Evolutionary conservation across 2,888 invertebrate genomes (phyloP), one percentile per base, ranked within the genome.

Genomic region (Thumatha senex): DNA sequence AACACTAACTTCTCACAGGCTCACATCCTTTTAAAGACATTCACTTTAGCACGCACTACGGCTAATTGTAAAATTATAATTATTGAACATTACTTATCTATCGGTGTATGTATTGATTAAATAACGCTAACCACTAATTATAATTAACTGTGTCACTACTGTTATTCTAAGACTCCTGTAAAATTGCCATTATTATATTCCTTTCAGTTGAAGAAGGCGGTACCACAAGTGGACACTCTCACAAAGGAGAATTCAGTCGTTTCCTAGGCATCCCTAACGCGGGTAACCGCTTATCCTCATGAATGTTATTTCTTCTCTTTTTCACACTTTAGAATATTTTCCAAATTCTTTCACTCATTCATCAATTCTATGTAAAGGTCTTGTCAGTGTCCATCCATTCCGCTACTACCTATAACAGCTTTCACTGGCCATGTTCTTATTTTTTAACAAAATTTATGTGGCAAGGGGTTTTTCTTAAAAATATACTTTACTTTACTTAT

Each of bases 251-350:
- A 75, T 89, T 89, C 81, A 93, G 93, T 90, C 94, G 94, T 89
- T 94, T 94, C 91, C 94, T 95, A 92, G 92, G 93, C 89, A 92
- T 94, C 83, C 94, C 94, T 80, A 93, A 90, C 73, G 88, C 92
- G 92, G 91, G 91, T 91, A 91, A 91, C 90, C 89, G 89, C 91
- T 87, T 78, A 51, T 79, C 79, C 68, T 83, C 61, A 72, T 79
- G 67, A 71, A 72, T 85, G 79, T 84, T 84, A 67, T 79, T 76
- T 69, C 69, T 74, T 66, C 58, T 70, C 61, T 72, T 65, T 66
- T 45, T 52, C 24, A 53, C 10, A 18, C 51, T 76, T n/a, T n/a
- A n/a, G n/a, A n/a, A n/a, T n/a, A n/a, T n/a, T n/a, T n/a, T 65
- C 67, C 51, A 58, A 65, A 38, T 58, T 70, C 59, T 45, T 41